Percentiles rank a stretch among this genome's conserved stretches.
Conservation (phyloP, 1,140 invertebrate species). For the Phocides pigmalion region DNA sequence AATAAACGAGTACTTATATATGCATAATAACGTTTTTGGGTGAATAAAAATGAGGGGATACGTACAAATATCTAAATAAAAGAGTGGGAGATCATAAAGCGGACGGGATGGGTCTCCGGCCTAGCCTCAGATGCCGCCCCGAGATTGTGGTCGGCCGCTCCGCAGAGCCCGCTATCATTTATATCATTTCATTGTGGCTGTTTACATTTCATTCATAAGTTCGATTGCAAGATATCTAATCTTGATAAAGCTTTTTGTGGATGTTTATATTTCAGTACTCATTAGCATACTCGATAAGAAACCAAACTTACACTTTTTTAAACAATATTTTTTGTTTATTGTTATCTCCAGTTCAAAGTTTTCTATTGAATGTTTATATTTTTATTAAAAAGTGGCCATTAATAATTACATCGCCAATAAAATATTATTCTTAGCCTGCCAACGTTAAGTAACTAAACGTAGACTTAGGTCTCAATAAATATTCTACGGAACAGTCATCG, state of each 20-base stretch:
- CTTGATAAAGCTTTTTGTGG: slow-evolving; percentile 41
- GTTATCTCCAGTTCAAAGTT: neutral
- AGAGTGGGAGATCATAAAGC: slow-evolving; percentile 66
- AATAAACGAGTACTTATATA: slow-evolving; percentile 77
- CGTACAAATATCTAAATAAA: slow-evolving; percentile 77
- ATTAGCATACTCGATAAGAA: slow-evolving; percentile 27
- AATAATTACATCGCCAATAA: too few species aligned
- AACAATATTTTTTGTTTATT: slow-evolving; percentile 5
- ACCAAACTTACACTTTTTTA: slow-evolving; percentile 12
- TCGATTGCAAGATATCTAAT: slow-evolving; percentile 50
- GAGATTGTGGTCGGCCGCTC: slow-evolving; percentile 59
- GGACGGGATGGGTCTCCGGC: slow-evolving; percentile 41
- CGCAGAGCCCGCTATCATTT: slow-evolving; percentile 66
- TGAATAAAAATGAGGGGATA: slow-evolving; percentile 79
- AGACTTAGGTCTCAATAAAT: too few species aligned
- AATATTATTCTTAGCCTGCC: too few species aligned
- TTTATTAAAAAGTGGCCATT: too few species aligned
- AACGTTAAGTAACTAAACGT: too few species aligned
- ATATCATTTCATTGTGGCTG: slow-evolving; percentile 79
- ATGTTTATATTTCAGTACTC: slow-evolving; percentile 34
- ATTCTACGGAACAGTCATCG: slow-evolving; percentile 2
- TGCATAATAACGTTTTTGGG: slow-evolving; percentile 76
- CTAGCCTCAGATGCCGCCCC: slow-evolving; percentile 68
- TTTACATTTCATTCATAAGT: slow-evolving; percentile 82
- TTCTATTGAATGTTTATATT: neutral